These are phyloP conservation scores for Tragopan temminckii DNA, from an alignment of 2,797 vertebrate species.

Conservation along the genomic window DNA sequence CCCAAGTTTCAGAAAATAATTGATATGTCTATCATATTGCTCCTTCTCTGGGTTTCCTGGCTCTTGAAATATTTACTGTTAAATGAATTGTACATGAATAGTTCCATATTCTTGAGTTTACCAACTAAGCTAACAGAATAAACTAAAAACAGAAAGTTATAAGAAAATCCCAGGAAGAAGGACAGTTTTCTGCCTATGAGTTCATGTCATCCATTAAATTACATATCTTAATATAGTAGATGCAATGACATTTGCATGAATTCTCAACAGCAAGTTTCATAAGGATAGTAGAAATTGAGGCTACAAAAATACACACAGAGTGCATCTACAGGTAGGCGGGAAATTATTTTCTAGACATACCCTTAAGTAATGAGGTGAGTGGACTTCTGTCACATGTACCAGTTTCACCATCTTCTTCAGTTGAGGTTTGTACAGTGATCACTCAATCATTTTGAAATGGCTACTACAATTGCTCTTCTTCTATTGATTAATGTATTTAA, in stretches of 20 bases:
- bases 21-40: not conserved
- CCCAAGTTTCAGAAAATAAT: not conserved
- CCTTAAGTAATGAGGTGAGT: not conserved
- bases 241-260: not conserved
- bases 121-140: not conserved
- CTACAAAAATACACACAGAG: not conserved
- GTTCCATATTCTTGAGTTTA: not conserved
- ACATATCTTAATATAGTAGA: not conserved
- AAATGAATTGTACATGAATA: not conserved
- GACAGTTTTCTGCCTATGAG: not conserved
- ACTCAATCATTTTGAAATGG: not conserved
- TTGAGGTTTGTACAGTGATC: not conserved
- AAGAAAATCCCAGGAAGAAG: not conserved
- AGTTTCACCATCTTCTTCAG: not conserved
- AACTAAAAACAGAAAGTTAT: not conserved
- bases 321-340: accelerated
- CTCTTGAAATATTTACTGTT: not conserved
- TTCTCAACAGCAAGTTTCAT: not conserved
- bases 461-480: not conserved
- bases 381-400: not conserved
- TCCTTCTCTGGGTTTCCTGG: not conserved
- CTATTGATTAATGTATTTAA: not conserved
- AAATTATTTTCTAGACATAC: not conserved
- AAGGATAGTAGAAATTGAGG: not conserved
- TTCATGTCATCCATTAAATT: not conserved